Base-by-base conservation (phyloP, 2,888 invertebrate species). In the Ennomos fuscantarius region DNA sequence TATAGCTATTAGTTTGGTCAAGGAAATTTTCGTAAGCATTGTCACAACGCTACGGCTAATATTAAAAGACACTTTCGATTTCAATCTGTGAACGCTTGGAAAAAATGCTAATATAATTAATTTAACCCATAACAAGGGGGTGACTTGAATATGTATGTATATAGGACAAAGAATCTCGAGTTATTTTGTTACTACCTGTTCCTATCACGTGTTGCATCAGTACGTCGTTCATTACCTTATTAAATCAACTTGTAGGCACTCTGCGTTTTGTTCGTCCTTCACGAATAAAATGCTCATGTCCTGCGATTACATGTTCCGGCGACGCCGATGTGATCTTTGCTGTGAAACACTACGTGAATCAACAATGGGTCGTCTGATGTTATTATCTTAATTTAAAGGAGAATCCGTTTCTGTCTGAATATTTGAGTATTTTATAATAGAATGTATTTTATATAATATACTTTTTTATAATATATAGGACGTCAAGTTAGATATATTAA, bases 11-110 rank as follows among this genome's bases (percentile, higher is more conserved):
- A 82, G 81, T 77, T 83, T 80, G 83, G 83, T 85, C 89, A 90
- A 90, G 89, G 88, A 65, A 70, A 69, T 87, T 87, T 86, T 89
- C 83, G 86, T 83, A 84, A 87, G 76, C 72, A 79, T 81, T 84
- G 80, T 81, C 81, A 82, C 78, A 79, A 71, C 68, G 70, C 63
- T 66, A 60, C 60, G 64, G 62, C 58, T 66, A 69, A 72, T 71
- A 72, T 73, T 72, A 65, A 62, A 60, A 65, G 66, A 55, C 44
- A 64, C 70, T 74, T 72, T 71, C 63, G 62, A 68, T 72, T 66
- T 70, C 62, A 55, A 66, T 65, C 58, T 43, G 63, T 51, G 47
- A 45, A 62, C 58, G 43, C 41, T 44, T 57, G 62, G 45, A 34
- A 43, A 42, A 42, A 15, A 43, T 32, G 12, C 11, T 6, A 24